phyloP scores from a whole-genome alignment of 2,888 invertebrate genomes.

The Stictocephala bisonia region DNA sequence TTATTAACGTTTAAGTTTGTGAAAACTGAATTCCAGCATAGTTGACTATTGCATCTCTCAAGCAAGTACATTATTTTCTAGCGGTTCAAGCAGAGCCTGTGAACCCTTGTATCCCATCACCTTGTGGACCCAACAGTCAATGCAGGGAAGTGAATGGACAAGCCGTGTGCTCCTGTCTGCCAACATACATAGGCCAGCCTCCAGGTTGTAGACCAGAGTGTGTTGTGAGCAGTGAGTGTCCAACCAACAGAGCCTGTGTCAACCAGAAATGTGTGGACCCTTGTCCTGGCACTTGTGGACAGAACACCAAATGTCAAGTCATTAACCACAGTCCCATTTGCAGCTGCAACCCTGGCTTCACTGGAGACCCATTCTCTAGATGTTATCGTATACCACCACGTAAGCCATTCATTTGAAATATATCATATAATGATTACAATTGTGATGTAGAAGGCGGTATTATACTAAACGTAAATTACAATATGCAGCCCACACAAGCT shows the following conservation, averaged over 20 bases:
- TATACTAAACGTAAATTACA: no score
- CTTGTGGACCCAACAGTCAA: constrained; percentile 71
- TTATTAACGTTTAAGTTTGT: no score
- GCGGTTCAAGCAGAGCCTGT: constrained; percentile 60
- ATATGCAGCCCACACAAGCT: no score
- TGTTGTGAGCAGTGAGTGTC: constrained; percentile 77
- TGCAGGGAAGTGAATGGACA: constrained; percentile 71
- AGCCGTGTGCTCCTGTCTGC: constrained; percentile 80
- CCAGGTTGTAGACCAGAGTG: constrained; percentile 86
- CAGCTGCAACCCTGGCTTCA: constrained; percentile 63
- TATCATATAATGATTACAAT: no score
- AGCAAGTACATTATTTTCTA: constrained; percentile 36
- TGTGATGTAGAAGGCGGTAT: no score
- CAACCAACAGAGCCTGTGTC: constrained; percentile 74
- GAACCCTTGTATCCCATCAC: constrained; percentile 70
- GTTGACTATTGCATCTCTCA: constrained; percentile 45
- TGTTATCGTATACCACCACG: constrained; percentile 61
- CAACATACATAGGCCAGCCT: constrained; percentile 81
- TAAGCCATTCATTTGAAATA: no score
- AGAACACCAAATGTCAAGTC: constrained; percentile 83
- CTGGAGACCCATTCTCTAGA: constrained; percentile 64
- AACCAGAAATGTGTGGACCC: constrained; percentile 79
- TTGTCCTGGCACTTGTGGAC: constrained; percentile 80
- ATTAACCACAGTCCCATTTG: constrained; percentile 75
- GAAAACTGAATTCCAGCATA: no score